Evolutionary conservation across 1,140 invertebrate species (phyloP).

Genomic region (Physella acuta): DNA sequence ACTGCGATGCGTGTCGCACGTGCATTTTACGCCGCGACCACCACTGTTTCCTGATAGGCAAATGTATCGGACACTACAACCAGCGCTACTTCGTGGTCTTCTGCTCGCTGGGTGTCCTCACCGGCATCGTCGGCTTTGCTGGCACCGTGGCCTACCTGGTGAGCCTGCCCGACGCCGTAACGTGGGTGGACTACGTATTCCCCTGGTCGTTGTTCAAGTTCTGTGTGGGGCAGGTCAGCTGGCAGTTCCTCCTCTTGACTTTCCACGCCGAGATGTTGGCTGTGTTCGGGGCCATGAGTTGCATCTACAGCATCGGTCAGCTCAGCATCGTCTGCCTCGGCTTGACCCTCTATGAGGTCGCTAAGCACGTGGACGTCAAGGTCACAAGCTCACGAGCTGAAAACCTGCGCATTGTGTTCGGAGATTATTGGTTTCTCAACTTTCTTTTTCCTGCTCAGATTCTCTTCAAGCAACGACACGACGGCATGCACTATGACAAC

Average conservation of each 20-base stretch:
- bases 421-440: constrained; percentile 47
- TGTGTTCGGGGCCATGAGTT: constrained; percentile 29
- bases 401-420: constrained; percentile 50
- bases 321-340: constrained; percentile 30
- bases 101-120: constrained; percentile 66
- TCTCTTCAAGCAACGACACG: constrained; percentile 43
- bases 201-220: constrained; percentile 27
- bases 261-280: constrained; percentile 35
- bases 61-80: constrained; percentile 87
- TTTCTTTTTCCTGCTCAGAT: constrained; percentile 48
- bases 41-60: constrained; percentile 88
- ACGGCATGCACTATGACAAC: constrained; percentile 38
- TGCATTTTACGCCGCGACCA: constrained; percentile 92
- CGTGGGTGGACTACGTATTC: constrained; percentile 32
- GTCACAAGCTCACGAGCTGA: constrained; percentile 25
- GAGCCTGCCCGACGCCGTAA: constrained; percentile 12
- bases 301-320: constrained; percentile 38
- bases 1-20: constrained; percentile 77
- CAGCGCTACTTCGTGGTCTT: constrained; percentile 85
- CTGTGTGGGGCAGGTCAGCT: neutral
- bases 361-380: constrained; percentile 33
- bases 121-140: constrained; percentile 24
- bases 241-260: constrained; percentile 27
- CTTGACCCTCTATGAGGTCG: constrained; percentile 40
- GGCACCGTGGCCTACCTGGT: constrained; percentile 32